Evolutionary conservation across 2,113 vertebrate genomes (phyloP).

Genomic region (Platysternon megacephalum): DNA sequence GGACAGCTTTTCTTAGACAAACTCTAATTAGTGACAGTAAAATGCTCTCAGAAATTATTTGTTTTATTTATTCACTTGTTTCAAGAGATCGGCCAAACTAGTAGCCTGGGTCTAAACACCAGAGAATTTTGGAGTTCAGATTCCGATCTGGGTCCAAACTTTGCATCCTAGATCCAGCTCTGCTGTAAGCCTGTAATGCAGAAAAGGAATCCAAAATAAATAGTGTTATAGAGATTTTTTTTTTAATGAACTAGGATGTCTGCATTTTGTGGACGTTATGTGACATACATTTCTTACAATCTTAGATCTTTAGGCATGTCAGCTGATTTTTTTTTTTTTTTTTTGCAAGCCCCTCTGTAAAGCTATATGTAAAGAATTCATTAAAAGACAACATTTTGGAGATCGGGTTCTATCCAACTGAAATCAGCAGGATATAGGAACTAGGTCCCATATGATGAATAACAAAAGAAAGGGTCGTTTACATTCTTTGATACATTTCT

Average conservation of each 20-base stretch:
- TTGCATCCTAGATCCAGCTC: background rate
- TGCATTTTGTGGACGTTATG: background rate
- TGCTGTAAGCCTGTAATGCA: background rate
- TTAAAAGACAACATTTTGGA: constrained; percentile 16
- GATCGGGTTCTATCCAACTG: constrained; percentile 12
- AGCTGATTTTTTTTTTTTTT: background rate
- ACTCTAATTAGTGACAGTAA: background rate
- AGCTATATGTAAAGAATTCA: background rate
- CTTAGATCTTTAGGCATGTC: background rate
- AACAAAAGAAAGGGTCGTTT: constrained; percentile 69
- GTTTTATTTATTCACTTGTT: background rate
- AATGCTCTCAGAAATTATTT: background rate
- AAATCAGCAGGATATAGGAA: constrained; percentile 36
- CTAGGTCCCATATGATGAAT: constrained; percentile 33
- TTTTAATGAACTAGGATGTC: background rate
- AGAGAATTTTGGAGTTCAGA: background rate
- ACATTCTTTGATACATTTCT: constrained; percentile 69
- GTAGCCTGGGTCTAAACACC: background rate
- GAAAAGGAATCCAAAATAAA: background rate
- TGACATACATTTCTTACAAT: background rate
- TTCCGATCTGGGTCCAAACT: background rate
- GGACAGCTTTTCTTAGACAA: background rate
- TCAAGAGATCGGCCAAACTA: background rate
- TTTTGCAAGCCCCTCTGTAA: background rate
- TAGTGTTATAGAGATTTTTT: background rate